Evolutionary conservation across 2,888 invertebrate genomes (phyloP).

Genomic region (Tiliacea citrago): DNA sequence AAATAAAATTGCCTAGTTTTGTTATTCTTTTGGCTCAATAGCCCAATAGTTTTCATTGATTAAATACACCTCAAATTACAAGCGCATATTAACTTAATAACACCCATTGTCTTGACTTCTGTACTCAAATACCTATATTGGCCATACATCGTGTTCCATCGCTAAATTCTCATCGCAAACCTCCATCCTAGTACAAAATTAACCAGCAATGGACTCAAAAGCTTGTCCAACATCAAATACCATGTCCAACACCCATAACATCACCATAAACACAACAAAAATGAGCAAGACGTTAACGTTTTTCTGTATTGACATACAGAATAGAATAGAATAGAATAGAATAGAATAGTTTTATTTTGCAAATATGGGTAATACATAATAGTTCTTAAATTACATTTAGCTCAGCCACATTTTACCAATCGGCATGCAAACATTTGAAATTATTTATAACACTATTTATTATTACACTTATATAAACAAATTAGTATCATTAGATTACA

Average conservation of each 20-base stretch:
- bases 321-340: too few relatives aligned
- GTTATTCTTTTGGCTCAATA: not conserved
- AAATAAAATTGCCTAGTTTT: not conserved
- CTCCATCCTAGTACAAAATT: too few relatives aligned
- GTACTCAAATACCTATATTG: not conserved
- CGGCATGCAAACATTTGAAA: too few relatives aligned
- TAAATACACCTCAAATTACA: not conserved
- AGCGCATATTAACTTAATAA: not conserved
- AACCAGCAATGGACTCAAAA: not conserved
- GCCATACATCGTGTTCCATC: not conserved
- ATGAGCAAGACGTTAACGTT: constrained; percentile 16
- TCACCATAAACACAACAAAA: constrained; percentile 8
- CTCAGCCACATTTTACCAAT: too few relatives aligned
- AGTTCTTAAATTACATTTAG: too few relatives aligned
- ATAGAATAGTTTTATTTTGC: too few relatives aligned
- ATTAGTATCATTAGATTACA: too few relatives aligned
- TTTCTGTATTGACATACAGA: too few relatives aligned
- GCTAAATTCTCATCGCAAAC: not conserved
- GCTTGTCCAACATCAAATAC: not conserved
- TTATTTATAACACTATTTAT: too few relatives aligned
- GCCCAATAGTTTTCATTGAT: not conserved
- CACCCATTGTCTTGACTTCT: not conserved
- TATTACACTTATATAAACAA: too few relatives aligned
- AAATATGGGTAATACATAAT: too few relatives aligned
- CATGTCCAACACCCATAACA: not conserved